Conservation (phyloP, 2,113 vertebrate genomes). For the Sceloporus undulatus region DNA sequence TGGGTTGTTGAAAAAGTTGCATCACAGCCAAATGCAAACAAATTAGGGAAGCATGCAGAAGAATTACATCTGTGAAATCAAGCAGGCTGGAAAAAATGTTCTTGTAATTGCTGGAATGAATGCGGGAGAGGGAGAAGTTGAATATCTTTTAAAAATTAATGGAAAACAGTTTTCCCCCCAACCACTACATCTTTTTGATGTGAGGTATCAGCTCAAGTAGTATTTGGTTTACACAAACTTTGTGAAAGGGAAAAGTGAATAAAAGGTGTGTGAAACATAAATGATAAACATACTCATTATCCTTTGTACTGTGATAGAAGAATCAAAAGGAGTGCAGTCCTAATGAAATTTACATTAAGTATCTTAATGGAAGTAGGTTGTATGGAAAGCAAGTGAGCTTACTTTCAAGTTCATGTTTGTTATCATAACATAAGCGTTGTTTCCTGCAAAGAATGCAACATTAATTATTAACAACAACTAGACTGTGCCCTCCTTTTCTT, state of each 20-base stretch:
- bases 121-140: conserved; percentile 49
- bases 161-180: conserved; percentile 53
- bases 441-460: conserved; percentile 62
- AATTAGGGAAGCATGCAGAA: conserved; percentile 73
- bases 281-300: conserved; percentile 57
- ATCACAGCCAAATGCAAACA: conserved; percentile 74
- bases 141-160: conserved; percentile 50
- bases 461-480: conserved; percentile 59
- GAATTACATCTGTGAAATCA: conserved; percentile 77
- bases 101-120: conserved; percentile 64
- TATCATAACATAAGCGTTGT: conserved; percentile 27
- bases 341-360: conserved; percentile 12
- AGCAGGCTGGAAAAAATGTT: conserved; percentile 65
- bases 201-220: conserved; percentile 53
- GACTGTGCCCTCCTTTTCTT: neutral
- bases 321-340: neutral
- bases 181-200: neutral
- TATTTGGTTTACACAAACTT: conserved; percentile 49
- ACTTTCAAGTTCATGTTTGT: neutral
- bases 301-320: conserved; percentile 6
- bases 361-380: neutral
- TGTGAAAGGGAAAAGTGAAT: neutral
- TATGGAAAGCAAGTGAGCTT: neutral
- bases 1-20: conserved; percentile 50
- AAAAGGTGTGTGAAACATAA: conserved; percentile 34